Evolutionary conservation across 2,113 vertebrate genomes (phyloP).

Genomic region (Thymallus thymallus): DNA sequence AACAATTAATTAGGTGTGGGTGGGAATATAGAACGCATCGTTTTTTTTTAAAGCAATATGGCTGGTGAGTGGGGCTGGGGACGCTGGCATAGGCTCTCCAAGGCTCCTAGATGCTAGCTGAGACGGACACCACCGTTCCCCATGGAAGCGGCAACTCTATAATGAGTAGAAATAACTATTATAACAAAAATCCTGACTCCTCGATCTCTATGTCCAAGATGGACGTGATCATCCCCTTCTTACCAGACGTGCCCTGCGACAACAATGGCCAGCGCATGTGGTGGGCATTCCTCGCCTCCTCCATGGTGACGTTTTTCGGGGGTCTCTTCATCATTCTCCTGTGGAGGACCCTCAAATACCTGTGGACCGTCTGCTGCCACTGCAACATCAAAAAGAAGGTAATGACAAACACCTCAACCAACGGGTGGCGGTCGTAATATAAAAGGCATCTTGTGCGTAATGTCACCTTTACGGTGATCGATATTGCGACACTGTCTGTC

Average conservation of each 20-base stretch:
- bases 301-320: conserved; percentile 99
- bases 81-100: conserved; percentile 88
- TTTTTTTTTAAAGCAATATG: conserved; percentile 81
- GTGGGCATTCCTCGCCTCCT: conserved; percentile 98
- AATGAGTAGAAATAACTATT: conserved; percentile 90
- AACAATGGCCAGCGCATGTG: conserved; percentile 98
- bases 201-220: conserved; percentile 92
- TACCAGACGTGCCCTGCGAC: conserved; percentile 97
- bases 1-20: conserved; percentile 39
- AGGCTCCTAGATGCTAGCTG: conserved; percentile 90
- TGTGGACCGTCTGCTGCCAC: conserved; percentile 99
- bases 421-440: background rate
- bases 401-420: conserved; percentile 43
- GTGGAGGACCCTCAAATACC: conserved; percentile 98
- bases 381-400: conserved; percentile 97
- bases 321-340: conserved; percentile 99
- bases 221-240: conserved; percentile 96
- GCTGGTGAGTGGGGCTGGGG: conserved; percentile 89
- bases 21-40: conserved; percentile 45
- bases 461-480: background rate
- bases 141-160: conserved; percentile 86
- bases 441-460: background rate
- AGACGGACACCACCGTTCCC: conserved; percentile 88
- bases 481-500: background rate
- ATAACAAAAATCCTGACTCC: conserved; percentile 87